A percentile compares a stretch with the other conserved stretches of the same genome.
Conservation (phyloP, 2,113 vertebrate genomes). For the Semnornis frantzii region DNA sequence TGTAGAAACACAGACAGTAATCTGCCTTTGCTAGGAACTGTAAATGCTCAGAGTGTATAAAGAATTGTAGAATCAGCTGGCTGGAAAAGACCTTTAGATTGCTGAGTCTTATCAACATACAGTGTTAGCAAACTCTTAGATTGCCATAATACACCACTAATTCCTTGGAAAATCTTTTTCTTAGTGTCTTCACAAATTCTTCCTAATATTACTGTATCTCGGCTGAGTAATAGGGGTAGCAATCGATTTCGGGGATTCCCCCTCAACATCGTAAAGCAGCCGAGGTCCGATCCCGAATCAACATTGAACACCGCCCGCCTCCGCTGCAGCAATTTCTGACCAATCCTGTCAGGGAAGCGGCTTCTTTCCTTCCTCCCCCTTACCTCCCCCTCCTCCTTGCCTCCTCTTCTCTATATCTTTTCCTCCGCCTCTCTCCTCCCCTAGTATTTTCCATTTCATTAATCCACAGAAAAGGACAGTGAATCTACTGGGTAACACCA, state of each 20-base stretch:
- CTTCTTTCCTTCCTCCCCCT: not conserved
- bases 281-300: not conserved
- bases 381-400: fast-evolving
- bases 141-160: fast-evolving
- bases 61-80: too few relatives aligned
- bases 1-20: not conserved
- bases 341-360: not conserved
- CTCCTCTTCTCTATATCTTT: too few relatives aligned
- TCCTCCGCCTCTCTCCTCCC: too few relatives aligned
- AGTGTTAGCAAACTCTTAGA: fast-evolving
- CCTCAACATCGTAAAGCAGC: fast-evolving
- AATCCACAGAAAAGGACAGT: fast-evolving
- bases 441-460: not conserved
- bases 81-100: too few relatives aligned
- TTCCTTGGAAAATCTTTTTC: fast-evolving
- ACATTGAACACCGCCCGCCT: not conserved
- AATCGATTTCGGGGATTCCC: too few relatives aligned
- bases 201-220: fast-evolving
- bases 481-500: fast-evolving
- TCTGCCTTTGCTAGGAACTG: fast-evolving
- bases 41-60: fast-evolving
- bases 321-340: slow-evolving; percentile 18
- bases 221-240: fast-evolving
- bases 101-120: too few relatives aligned
- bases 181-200: fast-evolving